Base-by-base conservation (phyloP, 2,888 invertebrate genomes). In the Hyposoter didymator region DNA sequence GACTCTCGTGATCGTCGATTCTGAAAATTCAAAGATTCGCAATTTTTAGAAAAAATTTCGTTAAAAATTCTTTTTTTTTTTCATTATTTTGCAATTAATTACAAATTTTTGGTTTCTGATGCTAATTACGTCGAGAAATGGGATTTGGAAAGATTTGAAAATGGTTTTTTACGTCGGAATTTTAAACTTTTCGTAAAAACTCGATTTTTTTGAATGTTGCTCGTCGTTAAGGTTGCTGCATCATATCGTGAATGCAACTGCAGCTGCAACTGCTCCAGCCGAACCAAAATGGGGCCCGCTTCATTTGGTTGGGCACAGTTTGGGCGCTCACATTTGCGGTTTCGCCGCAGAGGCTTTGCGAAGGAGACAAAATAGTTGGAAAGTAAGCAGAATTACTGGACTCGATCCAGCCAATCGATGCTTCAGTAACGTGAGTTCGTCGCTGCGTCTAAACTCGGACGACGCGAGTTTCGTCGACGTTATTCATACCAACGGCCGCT, bases 371-470 rank as follows among this genome's bases (percentile, higher is more conserved):
- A 87, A 67, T 0, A 70, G 43, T 8, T 93, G 93, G 93, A 83
- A n/a, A 3, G 87, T 93, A 0, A 43, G 82, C 12, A 91, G 93
- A 85, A 92, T 95, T 83, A 93, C 91, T 94, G 96, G 96, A 62
- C 91, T 96, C 84, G 96, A 96, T 88, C 96, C 96, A 10, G 96
- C 96, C 0, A 95, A 96, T 81, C 96, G 96, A 0, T 96, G 96
- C 88, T 96, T 96, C 90, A 94, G 94, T 19, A 94, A 94, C 0
- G 90, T 92, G 0, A 94, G 94, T 84, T 80, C 91, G 0, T 92
- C 93, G 0, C 95, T 96, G 85, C 94, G 95, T 12, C 90, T 96
- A 84, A 95, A 96, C 88, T 91, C 93, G 5, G 91, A 94, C 0
- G 96, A 96, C 85, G 96, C 96, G 0, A 94, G 94, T 39, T 95